phyloP scores from a whole-genome alignment of 1,140 invertebrate species.

The Tigriopus japonicus region DNA sequence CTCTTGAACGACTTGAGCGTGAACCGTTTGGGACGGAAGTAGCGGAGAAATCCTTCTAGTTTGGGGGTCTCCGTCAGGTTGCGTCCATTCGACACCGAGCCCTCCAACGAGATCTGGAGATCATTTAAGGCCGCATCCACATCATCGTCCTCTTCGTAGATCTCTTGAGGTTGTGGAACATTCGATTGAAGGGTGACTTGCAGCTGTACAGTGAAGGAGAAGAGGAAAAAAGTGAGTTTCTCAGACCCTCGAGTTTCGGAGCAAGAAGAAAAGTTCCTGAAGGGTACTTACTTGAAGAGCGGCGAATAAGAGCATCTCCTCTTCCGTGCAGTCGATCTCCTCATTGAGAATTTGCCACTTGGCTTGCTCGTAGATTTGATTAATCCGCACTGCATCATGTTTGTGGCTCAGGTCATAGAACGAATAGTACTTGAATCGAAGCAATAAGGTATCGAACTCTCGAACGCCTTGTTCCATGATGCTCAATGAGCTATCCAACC shows the following conservation, averaged over 20 bases:
- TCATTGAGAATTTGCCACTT: constrained; percentile 94
- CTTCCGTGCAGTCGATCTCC: constrained; percentile 95
- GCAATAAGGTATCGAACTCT: constrained; percentile 68
- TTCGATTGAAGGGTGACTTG: constrained; percentile 8
- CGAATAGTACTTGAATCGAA: constrained; percentile 54
- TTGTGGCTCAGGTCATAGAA: constrained; percentile 82
- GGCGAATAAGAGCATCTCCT: constrained; percentile 96
- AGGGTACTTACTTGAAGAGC: constrained; percentile 58
- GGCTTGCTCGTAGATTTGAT: constrained; percentile 97
- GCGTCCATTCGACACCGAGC: constrained; percentile 33
- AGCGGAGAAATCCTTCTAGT: constrained; percentile 70
- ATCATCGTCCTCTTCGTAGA: constrained; percentile 44
- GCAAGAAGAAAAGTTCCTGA: background rate
- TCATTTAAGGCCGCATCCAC: constrained; percentile 80
- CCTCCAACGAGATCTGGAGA: constrained; percentile 69
- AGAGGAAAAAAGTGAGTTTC: background rate
- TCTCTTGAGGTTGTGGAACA: constrained; percentile 34
- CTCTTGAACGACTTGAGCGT: constrained; percentile 11
- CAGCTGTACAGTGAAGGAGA: too few species aligned
- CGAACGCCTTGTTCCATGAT: constrained; percentile 95
- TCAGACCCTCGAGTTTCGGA: too few species aligned
- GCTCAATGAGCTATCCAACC: constrained; percentile 89
- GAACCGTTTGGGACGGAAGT: constrained; percentile 7
- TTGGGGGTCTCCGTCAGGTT: constrained; percentile 82
- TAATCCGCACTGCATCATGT: constrained; percentile 84